These are phyloP conservation scores for Amblyopsis rosae DNA, from an alignment of 2,113 vertebrate species.

Conservation along the genomic window DNA sequence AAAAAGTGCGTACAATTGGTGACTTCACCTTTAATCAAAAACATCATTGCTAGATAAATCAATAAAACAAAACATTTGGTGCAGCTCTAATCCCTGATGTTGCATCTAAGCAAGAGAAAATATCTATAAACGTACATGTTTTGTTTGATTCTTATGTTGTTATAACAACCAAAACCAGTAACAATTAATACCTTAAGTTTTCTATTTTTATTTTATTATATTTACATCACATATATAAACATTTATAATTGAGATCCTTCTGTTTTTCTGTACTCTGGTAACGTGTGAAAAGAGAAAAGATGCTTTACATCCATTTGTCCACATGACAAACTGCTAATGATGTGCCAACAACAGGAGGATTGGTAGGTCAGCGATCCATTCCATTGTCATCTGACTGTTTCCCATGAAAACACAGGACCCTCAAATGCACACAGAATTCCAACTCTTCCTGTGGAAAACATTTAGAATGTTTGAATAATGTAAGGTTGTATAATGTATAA, in stretches of 20 bases:
- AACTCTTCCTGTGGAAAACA: slow-evolving; percentile 81
- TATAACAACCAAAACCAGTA: too few relatives aligned
- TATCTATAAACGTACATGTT: too few relatives aligned
- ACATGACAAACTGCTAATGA: background rate
- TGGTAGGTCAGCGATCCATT: slow-evolving; percentile 84
- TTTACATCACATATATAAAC: slow-evolving; percentile 48
- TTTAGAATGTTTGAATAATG: too few relatives aligned
- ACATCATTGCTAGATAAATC: too few relatives aligned
- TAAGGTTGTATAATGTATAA: too few relatives aligned
- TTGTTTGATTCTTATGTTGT: too few relatives aligned
- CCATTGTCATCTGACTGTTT: slow-evolving; percentile 75
- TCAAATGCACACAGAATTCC: slow-evolving; percentile 83
- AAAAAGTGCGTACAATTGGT: too few relatives aligned
- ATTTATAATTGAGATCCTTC: slow-evolving; percentile 35
- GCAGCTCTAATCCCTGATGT: too few relatives aligned
- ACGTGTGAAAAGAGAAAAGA: slow-evolving; percentile 14
- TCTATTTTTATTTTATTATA: background rate
- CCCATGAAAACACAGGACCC: slow-evolving; percentile 74
- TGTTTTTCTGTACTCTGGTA: slow-evolving; percentile 19
- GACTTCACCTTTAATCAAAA: too few relatives aligned
- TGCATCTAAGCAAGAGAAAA: too few relatives aligned
- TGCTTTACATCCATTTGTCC: slow-evolving; percentile 7
- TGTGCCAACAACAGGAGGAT: background rate
- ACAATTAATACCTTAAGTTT: too few relatives aligned
- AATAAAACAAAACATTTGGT: too few relatives aligned